A percentile compares a stretch with the other conserved stretches of the same genome.
These are phyloP conservation scores for Neolamprologus toae DNA, from an alignment of 2,113 vertebrate genomes.

Conservation along the genomic window DNA sequence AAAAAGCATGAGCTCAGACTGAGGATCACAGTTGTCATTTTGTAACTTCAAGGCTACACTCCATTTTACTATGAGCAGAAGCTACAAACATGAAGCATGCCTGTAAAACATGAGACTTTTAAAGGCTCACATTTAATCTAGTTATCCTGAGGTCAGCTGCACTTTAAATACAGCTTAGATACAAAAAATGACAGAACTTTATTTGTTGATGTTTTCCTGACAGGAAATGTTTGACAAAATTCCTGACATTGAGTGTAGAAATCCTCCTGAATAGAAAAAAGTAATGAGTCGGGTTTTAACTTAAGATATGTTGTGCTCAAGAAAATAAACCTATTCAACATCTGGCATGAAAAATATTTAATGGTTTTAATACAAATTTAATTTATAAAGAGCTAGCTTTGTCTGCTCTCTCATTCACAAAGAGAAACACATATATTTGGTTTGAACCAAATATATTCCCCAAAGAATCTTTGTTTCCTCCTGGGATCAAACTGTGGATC, in stretches of 20 bases:
- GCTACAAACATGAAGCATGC: not conserved
- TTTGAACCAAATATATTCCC: not conserved
- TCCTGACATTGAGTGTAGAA: not conserved
- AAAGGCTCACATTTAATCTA: not conserved
- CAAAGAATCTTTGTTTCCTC: not conserved
- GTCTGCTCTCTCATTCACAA: not conserved
- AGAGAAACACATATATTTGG: not conserved
- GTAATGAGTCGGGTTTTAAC: not conserved
- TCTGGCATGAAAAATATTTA: not conserved
- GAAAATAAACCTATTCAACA: not conserved
- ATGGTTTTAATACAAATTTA: not conserved
- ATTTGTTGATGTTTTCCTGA: not conserved
- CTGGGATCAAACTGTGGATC: not conserved
- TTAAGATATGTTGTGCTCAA: not conserved
- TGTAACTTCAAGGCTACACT: not conserved
- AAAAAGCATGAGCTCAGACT: not conserved
- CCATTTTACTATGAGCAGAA: not conserved
- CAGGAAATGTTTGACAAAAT: not conserved
- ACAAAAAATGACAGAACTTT: not conserved
- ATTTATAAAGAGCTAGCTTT: not conserved
- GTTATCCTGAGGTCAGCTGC: not conserved
- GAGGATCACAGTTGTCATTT: not conserved
- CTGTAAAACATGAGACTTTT: not conserved
- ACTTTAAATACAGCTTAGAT: not conserved
- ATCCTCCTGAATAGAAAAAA: not conserved